A percentile compares a stretch with the other conserved stretches of the same genome.
Conservation (phyloP, 2,888 invertebrate species). For the Limnephilus auricula region DNA sequence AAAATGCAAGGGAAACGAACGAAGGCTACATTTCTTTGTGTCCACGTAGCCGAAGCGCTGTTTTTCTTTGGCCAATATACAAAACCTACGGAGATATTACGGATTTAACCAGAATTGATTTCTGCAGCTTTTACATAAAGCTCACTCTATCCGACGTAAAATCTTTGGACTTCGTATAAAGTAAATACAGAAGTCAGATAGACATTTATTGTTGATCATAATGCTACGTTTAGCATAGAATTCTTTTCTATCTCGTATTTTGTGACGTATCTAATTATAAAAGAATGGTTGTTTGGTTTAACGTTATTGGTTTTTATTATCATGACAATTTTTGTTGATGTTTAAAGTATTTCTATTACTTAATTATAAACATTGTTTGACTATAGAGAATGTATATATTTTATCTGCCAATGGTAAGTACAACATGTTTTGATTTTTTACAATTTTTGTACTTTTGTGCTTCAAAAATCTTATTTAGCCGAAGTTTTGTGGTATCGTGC, state of each 20-base stretch:
- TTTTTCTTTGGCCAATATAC: not conserved
- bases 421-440: not conserved
- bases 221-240: not conserved
- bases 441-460: not conserved
- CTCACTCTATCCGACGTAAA: not conserved
- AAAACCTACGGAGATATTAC: not conserved
- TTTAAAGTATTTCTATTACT: not conserved
- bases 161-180: not conserved
- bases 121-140: not conserved
- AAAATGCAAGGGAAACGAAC: conserved; percentile 64
- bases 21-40: conserved; percentile 57
- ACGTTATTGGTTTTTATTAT: not conserved
- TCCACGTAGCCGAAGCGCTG: not conserved
- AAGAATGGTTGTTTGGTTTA: not conserved
- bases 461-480: not conserved
- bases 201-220: not conserved
- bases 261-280: not conserved
- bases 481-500: not conserved
- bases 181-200: not conserved
- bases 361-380: not conserved
- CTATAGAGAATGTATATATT: not conserved
- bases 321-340: not conserved
- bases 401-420: not conserved
- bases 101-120: not conserved
- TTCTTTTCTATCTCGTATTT: not conserved